Conservation (phyloP, 2,888 invertebrate species). For the Drosophila rubida region DNA sequence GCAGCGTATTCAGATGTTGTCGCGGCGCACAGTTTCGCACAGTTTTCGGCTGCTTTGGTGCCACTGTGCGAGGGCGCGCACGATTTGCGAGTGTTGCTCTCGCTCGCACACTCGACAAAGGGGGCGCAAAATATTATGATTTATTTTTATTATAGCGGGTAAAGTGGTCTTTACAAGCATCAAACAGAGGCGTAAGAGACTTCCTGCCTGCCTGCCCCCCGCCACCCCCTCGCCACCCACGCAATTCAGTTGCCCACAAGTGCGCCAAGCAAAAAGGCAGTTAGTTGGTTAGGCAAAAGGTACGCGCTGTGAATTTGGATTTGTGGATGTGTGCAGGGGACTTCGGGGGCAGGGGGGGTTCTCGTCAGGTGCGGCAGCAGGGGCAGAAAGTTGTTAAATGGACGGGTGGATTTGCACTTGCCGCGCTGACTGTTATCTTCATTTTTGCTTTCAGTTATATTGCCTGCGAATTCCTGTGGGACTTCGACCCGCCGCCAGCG, state of each 20-base stretch:
- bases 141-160: slow-evolving; percentile 84
- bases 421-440: slow-evolving; percentile 80
- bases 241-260: slow-evolving; percentile 50
- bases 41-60: too few species aligned
- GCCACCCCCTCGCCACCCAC: not conserved
- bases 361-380: slow-evolving; percentile 46
- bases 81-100: slow-evolving; percentile 25
- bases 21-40: too few species aligned
- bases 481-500: slow-evolving; percentile 42
- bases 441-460: slow-evolving; percentile 83
- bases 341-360: too few species aligned
- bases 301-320: slow-evolving; percentile 37
- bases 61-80: slow-evolving; percentile 46
- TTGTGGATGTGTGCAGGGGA: slow-evolving; percentile 22
- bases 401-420: slow-evolving; percentile 84
- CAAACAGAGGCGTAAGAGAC: slow-evolving; percentile 68
- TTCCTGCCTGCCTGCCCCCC: slow-evolving; percentile 4
- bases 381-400: slow-evolving; percentile 80
- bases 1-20: too few species aligned
- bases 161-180: slow-evolving; percentile 84
- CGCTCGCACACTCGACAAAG: slow-evolving; percentile 45
- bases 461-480: slow-evolving; percentile 83
- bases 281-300: slow-evolving; percentile 73
- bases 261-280: slow-evolving; percentile 72
- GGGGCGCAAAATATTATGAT: slow-evolving; percentile 83